Conservation (phyloP, 2,113 vertebrate species). For the Arothron firmamentum region DNA sequence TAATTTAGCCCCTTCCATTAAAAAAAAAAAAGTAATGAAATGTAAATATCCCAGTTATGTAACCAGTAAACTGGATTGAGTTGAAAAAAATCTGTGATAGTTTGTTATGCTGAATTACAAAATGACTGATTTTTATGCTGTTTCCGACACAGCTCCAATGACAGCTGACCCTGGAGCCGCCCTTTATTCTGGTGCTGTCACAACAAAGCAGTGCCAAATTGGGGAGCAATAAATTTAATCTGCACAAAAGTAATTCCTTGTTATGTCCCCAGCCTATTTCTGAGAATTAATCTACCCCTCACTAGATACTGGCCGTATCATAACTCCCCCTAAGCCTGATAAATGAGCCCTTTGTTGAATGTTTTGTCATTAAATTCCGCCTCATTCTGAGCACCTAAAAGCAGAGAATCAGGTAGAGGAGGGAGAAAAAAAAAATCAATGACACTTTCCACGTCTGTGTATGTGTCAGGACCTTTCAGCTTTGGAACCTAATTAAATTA, state of each 20-base stretch:
- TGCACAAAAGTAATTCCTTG: conserved; percentile 27
- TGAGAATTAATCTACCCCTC: conserved; percentile 57
- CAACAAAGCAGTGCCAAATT: conserved; percentile 45
- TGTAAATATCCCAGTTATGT: no score
- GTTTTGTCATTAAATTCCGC: conserved; percentile 66
- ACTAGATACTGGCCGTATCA: conserved; percentile 48
- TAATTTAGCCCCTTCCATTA: no score
- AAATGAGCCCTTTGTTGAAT: conserved; percentile 60
- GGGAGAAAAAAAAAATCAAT: conserved; percentile 56
- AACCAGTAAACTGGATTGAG: no score
- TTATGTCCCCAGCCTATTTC: conserved; percentile 47
- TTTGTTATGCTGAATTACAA: no score
- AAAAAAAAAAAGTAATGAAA: no score
- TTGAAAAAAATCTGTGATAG: no score
- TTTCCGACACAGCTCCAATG: conserved; percentile 13
- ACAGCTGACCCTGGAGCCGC: not conserved
- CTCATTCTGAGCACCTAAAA: conserved; percentile 40
- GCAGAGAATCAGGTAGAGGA: conserved; percentile 37
- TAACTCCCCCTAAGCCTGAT: conserved; percentile 49
- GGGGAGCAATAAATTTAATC: conserved; percentile 9
- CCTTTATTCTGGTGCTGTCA: conserved; percentile 3
- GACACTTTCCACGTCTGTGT: conserved; percentile 55
- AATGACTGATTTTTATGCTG: no score
- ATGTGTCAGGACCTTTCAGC: conserved; percentile 51
- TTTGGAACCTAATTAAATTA: conserved; percentile 71